Conservation (phyloP, 2,113 vertebrate species). For the Syngnathus floridae region DNA sequence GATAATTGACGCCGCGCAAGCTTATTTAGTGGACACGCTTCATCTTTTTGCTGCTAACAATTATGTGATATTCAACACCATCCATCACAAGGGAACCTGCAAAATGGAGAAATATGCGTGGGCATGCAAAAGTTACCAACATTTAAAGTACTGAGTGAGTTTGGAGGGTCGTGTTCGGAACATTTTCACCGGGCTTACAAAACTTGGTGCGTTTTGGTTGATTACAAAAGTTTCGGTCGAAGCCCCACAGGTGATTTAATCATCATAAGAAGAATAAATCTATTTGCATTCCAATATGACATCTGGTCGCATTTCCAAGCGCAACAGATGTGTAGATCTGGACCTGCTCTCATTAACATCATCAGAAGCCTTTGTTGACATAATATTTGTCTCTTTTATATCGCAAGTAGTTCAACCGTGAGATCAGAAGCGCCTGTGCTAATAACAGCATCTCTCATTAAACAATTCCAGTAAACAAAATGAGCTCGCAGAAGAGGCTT, state of each 20-base stretch:
- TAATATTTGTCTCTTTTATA: background rate
- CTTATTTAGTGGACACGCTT: constrained; percentile 11
- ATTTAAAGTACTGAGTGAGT: background rate
- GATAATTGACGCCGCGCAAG: constrained; percentile 16
- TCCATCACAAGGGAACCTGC: background rate
- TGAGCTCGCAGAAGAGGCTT: background rate
- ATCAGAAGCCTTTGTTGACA: background rate
- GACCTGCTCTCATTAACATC: background rate
- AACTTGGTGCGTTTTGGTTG: background rate
- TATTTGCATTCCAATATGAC: background rate
- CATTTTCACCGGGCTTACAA: background rate
- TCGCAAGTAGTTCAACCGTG: background rate
- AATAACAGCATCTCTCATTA: background rate
- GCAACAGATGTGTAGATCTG: background rate
- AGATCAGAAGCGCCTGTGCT: background rate
- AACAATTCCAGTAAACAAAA: background rate
- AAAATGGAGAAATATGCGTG: background rate
- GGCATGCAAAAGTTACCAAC: background rate
- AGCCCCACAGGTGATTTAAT: background rate
- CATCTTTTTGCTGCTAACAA: constrained; percentile 11
- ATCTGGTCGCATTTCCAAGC: background rate
- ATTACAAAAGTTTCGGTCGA: background rate
- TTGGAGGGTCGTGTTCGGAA: too few relatives aligned
- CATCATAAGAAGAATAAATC: background rate
- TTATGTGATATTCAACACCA: background rate